These are phyloP conservation scores for Tryphoninae sp. DNA, from an alignment of 2,888 invertebrate genomes.

Conservation along the genomic window DNA sequence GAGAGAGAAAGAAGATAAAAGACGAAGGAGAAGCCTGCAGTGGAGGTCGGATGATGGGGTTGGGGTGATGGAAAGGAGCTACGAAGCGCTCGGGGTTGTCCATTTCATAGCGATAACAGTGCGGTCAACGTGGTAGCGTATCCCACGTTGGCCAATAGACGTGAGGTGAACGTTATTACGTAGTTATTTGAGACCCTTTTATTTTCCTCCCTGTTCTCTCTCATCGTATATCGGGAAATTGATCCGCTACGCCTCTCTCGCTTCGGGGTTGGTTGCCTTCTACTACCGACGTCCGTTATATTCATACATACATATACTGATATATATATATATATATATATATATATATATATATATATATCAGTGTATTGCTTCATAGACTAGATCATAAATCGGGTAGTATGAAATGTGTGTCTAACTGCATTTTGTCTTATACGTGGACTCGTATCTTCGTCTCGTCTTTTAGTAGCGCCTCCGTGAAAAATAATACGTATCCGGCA, in stretches of 20 bases:
- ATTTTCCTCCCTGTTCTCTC: conserved; percentile 44
- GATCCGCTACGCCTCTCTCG: conserved; percentile 12
- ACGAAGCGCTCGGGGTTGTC: conserved; percentile 54
- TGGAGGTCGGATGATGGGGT: conserved; percentile 45
- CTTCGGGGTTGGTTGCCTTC: not conserved
- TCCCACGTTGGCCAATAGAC: conserved; percentile 48
- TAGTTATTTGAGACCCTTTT: conserved; percentile 57
- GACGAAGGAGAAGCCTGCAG: conserved; percentile 27
- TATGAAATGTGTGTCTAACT: not conserved
- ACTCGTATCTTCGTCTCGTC: not conserved
- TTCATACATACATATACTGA: too few species aligned
- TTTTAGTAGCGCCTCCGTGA: not conserved
- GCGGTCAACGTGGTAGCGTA: conserved; percentile 52
- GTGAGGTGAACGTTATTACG: conserved; percentile 59
- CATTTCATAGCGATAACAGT: conserved; percentile 59
- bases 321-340: too few species aligned
- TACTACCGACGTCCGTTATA: not conserved
- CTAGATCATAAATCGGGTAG: not conserved
- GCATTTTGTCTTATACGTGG: not conserved
- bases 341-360: too few species aligned
- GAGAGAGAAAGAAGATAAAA: conserved; percentile 38
- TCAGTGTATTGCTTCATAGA: too few species aligned
- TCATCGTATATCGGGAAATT: conserved; percentile 45
- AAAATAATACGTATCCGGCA: not conserved
- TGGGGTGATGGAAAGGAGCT: conserved; percentile 55